Evolutionary conservation across 2,797 vertebrate genomes (phyloP).

Genomic region (Acrocephalus scirpaceus): DNA sequence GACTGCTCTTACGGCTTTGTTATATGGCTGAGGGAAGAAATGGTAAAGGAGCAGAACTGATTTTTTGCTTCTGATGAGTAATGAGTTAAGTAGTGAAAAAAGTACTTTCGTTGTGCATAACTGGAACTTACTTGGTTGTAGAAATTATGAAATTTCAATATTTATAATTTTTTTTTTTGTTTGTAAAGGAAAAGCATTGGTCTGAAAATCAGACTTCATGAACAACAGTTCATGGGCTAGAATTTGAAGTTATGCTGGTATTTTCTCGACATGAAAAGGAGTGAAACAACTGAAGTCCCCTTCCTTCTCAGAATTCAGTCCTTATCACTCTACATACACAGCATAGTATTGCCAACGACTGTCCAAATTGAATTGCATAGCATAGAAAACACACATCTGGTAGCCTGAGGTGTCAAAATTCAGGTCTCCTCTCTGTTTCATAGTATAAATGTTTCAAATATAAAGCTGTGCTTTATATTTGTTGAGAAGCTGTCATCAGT

Average conservation of each 20-base stretch:
- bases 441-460: too few species aligned
- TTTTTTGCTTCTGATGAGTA: background rate
- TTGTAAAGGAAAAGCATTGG: background rate
- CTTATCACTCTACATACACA: background rate
- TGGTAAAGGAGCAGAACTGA: background rate
- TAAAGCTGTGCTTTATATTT: background rate
- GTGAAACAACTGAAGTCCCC: background rate
- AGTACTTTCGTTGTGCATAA: background rate
- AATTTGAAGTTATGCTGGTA: background rate
- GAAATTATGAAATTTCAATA: fast-evolving
- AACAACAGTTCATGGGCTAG: background rate
- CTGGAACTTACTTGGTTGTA: background rate
- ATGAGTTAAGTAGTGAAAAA: background rate
- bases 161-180: background rate
- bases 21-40: background rate
- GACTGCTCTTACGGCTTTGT: background rate
- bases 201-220: background rate
- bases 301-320: background rate
- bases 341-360: background rate
- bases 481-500: background rate
- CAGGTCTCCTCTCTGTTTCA: background rate
- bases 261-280: background rate
- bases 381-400: background rate
- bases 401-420: background rate
- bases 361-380: background rate